A percentile compares a stretch with the other conserved stretches of the same genome.
Conservation (phyloP, 2,797 vertebrate species). For the Chiropotes sagulatus region DNA sequence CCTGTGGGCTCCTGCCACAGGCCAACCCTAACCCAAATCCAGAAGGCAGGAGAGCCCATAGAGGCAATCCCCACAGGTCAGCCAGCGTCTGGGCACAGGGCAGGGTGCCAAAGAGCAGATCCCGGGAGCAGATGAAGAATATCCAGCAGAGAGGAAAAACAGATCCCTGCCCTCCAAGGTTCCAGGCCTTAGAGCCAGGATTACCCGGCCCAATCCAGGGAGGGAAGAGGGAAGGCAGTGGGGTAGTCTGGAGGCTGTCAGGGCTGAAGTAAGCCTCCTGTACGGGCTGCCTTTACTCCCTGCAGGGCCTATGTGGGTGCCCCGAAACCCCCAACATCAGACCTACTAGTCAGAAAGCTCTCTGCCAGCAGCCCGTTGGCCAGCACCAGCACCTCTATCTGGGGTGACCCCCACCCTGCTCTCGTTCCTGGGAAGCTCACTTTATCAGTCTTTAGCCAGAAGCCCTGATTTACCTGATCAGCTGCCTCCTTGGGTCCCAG, state of each 20-base stretch:
- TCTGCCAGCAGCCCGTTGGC: not conserved
- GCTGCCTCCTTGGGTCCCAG: not conserved
- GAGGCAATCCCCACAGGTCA: not conserved
- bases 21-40: not conserved
- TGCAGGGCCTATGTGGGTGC: not conserved
- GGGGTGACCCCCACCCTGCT: not conserved
- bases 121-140: not conserved
- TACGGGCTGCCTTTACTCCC: not conserved
- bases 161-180: not conserved
- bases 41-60: not conserved
- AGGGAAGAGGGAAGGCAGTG: not conserved
- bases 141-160: not conserved
- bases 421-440: not conserved
- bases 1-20: not conserved
- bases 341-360: not conserved
- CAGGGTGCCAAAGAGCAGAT: not conserved
- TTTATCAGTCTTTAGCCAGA: not conserved
- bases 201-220: not conserved
- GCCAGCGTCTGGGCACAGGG: not conserved
- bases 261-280: not conserved
- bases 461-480: constrained; percentile 2
- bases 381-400: not conserved
- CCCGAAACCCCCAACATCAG: not conserved
- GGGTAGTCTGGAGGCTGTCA: not conserved
- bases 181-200: not conserved